These are phyloP conservation scores for Coregonus clupeaformis DNA, from an alignment of 2,113 vertebrate genomes.

Conservation along the genomic window DNA sequence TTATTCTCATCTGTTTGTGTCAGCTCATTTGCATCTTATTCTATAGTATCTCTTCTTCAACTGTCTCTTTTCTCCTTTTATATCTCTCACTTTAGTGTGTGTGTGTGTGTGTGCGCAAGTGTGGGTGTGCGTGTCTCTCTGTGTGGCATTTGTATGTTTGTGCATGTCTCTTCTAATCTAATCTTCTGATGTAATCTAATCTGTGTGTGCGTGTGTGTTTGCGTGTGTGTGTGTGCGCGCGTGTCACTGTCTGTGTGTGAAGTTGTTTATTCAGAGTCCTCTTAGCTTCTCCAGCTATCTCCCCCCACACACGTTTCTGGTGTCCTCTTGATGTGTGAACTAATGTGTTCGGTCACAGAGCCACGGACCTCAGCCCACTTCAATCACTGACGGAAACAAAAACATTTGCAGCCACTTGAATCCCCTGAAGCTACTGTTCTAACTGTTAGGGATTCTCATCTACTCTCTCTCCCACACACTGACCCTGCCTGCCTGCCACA, in stretches of 20 bases:
- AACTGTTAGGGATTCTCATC: not conserved
- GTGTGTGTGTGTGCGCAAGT: not conserved
- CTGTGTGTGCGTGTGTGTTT: too few relatives aligned
- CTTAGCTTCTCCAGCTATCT: not conserved
- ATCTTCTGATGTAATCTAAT: too few relatives aligned
- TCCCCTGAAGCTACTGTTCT: not conserved
- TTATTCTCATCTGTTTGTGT: not conserved
- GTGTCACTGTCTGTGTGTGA: too few relatives aligned
- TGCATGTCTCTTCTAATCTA: not conserved
- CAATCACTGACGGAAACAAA: constrained; percentile 1
- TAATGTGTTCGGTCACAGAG: not conserved
- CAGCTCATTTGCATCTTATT: not conserved
- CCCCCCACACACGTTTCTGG: not conserved
- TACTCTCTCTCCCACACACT: not conserved
- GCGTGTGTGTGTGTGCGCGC: too few relatives aligned
- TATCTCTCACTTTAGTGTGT: not conserved
- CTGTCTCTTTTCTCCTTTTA: not conserved
- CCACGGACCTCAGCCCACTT: not conserved
- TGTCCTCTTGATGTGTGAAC: not conserved
- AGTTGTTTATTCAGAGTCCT: not conserved
- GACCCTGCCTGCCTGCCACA: not conserved
- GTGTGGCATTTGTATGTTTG: not conserved
- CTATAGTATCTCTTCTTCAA: not conserved
- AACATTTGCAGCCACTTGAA: not conserved
- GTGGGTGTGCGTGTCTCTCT: not conserved